Evolutionary conservation across 2,888 invertebrate genomes (phyloP).

Genomic region (Nasonovia ribisnigri): DNA sequence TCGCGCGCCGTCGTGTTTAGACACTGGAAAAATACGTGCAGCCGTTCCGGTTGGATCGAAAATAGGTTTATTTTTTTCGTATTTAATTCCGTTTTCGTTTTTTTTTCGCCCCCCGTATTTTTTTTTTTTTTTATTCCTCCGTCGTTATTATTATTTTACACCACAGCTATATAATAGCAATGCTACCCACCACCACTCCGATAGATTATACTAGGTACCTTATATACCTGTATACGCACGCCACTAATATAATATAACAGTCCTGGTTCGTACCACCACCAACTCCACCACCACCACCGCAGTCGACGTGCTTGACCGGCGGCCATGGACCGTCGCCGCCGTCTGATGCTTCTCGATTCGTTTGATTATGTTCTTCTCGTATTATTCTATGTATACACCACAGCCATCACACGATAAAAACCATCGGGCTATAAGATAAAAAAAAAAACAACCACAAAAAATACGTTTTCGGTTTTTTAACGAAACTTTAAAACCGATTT

Average conservation of each 20-base stretch:
- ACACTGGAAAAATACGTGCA: slow-evolving; percentile 62
- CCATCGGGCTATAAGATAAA: background rate
- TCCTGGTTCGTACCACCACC: background rate
- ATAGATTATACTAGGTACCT: background rate
- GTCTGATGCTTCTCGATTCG: slow-evolving; percentile 23
- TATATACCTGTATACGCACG: background rate
- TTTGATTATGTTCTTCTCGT: background rate
- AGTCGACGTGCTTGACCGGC: slow-evolving; percentile 54
- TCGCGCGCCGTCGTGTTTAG: slow-evolving; percentile 36
- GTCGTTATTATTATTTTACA: background rate
- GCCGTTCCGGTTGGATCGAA: slow-evolving; percentile 58
- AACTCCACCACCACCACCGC: background rate
- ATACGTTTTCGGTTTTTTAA: background rate
- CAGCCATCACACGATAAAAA: background rate
- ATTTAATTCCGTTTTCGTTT: background rate
- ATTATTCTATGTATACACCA: background rate
- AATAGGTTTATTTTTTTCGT: slow-evolving; percentile 29
- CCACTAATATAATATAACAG: too few species aligned
- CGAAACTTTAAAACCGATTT: background rate
- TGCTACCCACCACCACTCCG: background rate
- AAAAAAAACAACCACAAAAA: background rate
- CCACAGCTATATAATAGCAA: background rate
- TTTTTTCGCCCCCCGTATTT: background rate
- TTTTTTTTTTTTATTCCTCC: background rate
- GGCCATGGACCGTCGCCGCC: slow-evolving; percentile 50